Evolutionary conservation across 2,797 vertebrate genomes (phyloP).

Genomic region (Phrynocephalus forsythii): DNA sequence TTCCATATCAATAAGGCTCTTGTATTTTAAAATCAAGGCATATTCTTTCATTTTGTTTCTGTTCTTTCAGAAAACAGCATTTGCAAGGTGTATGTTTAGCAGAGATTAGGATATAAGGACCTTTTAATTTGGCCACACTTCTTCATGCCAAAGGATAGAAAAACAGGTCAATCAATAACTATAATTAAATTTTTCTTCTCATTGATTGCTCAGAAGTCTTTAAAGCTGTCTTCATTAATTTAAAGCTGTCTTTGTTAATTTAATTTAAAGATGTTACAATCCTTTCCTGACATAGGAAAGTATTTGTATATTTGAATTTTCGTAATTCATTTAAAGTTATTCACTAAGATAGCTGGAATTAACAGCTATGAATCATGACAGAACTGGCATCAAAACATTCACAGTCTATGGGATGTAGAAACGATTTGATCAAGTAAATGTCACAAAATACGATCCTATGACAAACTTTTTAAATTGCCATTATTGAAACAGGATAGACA

Average conservation of each 20-base stretch:
- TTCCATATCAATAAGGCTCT: conserved; percentile 71
- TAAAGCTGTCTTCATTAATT: conserved; percentile 67
- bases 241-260: conserved; percentile 54
- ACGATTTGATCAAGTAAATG: not conserved
- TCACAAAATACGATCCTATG: not conserved
- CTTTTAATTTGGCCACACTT: conserved; percentile 59
- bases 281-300: conserved; percentile 50
- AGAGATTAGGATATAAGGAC: conserved; percentile 65
- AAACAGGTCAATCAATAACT: conserved; percentile 69
- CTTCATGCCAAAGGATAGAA: conserved; percentile 62
- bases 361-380: not conserved
- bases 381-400: not conserved
- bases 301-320: conserved; percentile 50
- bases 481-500: not conserved
- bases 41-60: conserved; percentile 47
- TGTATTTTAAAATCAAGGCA: conserved; percentile 67
- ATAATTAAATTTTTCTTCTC: conserved; percentile 72
- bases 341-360: conserved; percentile 13
- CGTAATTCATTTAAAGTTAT: not conserved
- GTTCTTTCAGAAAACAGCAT: conserved; percentile 56
- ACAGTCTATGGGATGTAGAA: not conserved
- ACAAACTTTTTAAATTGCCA: not conserved
- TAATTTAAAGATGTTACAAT: conserved; percentile 56
- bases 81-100: conserved; percentile 64
- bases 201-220: conserved; percentile 65